These are phyloP conservation scores for Phyto melanocephala DNA, from an alignment of 2,888 invertebrate genomes.

Conservation along the genomic window DNA sequence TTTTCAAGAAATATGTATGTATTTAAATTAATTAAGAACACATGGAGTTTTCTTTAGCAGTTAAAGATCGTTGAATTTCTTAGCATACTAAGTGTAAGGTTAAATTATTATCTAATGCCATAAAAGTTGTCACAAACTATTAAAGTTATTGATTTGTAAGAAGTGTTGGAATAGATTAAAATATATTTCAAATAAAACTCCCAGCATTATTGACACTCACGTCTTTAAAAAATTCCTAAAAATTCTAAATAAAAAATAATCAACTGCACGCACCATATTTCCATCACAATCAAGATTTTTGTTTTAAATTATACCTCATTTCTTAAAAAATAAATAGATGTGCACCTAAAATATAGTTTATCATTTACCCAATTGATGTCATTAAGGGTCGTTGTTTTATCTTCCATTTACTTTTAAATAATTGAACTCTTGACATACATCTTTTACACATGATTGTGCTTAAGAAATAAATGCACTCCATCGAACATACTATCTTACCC, in stretches of 20 bases:
- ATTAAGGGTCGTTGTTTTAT: slow-evolving; percentile 26
- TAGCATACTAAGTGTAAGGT: background rate
- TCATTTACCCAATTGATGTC: slow-evolving; percentile 42
- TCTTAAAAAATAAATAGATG: background rate
- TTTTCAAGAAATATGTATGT: background rate
- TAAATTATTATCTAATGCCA: background rate
- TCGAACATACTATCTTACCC: no score
- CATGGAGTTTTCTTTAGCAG: background rate
- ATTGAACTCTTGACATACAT: slow-evolving; percentile 57
- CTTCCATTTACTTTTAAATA: slow-evolving; percentile 45
- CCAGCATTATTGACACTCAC: no score
- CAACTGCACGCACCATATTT: background rate
- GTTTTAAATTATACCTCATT: background rate
- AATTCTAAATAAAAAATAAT: no score
- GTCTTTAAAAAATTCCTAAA: background rate
- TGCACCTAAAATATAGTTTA: background rate
- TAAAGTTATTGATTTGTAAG: background rate
- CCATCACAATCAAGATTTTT: background rate
- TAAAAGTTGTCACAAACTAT: background rate
- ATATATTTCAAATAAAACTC: background rate
- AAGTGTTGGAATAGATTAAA: background rate
- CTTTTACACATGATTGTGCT: slow-evolving; percentile 35
- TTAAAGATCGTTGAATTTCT: background rate
- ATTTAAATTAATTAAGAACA: background rate
- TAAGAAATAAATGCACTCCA: slow-evolving; percentile 8